phyloP scores from a whole-genome alignment of 2,113 vertebrate genomes.

The Alces alces region DNA sequence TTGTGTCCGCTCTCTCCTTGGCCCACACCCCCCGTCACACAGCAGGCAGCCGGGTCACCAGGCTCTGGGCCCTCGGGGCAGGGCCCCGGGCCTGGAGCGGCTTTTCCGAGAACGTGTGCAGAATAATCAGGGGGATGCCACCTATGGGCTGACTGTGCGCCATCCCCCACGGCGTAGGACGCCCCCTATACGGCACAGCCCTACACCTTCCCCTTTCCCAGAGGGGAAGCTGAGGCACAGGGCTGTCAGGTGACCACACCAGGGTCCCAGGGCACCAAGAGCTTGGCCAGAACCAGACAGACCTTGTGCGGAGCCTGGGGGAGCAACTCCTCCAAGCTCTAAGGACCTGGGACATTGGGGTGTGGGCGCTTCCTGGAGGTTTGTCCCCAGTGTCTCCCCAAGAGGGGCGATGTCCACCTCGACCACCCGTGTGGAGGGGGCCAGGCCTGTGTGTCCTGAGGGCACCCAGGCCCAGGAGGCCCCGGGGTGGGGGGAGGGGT shows the following conservation, averaged over 20 bases:
- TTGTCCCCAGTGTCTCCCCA: neutral
- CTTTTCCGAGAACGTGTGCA: neutral
- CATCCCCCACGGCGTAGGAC: accelerated
- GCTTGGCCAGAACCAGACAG: accelerated
- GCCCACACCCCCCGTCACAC: neutral
- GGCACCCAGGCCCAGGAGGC: neutral
- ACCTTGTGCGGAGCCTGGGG: neutral
- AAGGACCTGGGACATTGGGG: accelerated
- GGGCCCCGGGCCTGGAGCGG: neutral
- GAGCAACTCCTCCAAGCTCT: accelerated
- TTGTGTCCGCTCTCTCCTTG: neutral
- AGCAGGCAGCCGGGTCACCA: accelerated
- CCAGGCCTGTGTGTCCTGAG: neutral
- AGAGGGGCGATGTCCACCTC: neutral
- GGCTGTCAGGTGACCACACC: neutral
- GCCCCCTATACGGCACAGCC: accelerated
- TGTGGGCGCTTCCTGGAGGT: neutral
- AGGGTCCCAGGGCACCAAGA: neutral
- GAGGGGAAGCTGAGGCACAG: neutral
- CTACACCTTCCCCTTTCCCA: accelerated
- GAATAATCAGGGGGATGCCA: neutral
- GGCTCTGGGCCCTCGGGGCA: neutral
- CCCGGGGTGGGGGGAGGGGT: accelerated
- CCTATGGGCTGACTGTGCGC: neutral
- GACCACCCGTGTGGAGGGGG: accelerated